Evolutionary conservation across 30 jellyfish, hydroid and myxozoan species (phyloP).

Genomic region (Haliclystus octoradiatus): DNA sequence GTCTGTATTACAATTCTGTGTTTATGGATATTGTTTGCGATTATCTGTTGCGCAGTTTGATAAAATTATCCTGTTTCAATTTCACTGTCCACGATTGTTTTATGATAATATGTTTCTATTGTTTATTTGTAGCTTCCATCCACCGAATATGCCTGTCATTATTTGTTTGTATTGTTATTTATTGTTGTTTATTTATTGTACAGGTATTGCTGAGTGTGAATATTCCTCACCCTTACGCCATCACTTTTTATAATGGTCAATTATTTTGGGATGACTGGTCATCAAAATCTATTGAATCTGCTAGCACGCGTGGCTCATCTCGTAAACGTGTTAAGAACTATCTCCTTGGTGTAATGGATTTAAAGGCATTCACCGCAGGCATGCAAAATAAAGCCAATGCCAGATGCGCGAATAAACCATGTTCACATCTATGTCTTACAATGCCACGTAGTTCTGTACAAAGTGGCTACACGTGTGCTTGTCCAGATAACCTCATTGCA

Average conservation of each 20-base stretch:
- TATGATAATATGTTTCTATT: no score
- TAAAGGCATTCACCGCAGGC: slow-evolving; percentile 64
- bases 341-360: slow-evolving; percentile 51
- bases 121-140: no score
- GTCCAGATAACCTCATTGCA: slow-evolving; percentile 58
- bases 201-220: background rate
- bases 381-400: slow-evolving; percentile 19
- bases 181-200: background rate
- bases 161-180: no score
- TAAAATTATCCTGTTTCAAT: no score
- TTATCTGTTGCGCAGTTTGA: no score
- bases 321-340: slow-evolving; percentile 9
- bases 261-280: slow-evolving; percentile 90
- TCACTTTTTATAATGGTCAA: slow-evolving; percentile 24
- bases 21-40: no score
- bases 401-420: background rate
- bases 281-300: slow-evolving; percentile 26
- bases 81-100: no score
- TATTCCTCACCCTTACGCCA: slow-evolving; percentile 59
- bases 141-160: no score
- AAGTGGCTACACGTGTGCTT: slow-evolving; percentile 42
- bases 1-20: no score
- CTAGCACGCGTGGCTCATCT: background rate
- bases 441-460: no score
- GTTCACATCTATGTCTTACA: slow-evolving; percentile 20